Evolutionary conservation across 2,113 vertebrate species (phyloP).

Genomic region (Forbesichthys agassizii): DNA sequence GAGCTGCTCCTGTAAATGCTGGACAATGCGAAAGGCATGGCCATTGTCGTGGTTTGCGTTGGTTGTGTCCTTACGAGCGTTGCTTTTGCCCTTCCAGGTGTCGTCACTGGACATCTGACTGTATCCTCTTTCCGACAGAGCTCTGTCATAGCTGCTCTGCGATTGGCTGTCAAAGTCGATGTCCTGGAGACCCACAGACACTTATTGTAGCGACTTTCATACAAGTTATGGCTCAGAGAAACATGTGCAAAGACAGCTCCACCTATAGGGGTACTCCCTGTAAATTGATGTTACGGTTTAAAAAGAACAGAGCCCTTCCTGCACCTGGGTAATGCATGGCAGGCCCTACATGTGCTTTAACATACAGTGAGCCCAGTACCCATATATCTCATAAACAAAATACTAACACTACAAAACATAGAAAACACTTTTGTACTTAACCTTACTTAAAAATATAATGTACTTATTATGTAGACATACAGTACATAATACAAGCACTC

Average conservation of each 20-base stretch:
- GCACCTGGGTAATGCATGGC: no score
- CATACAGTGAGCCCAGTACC: background rate
- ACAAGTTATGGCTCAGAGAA: slow-evolving; percentile 1
- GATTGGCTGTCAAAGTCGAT: slow-evolving; percentile 91
- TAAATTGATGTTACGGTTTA: no score
- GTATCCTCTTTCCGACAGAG: slow-evolving; percentile 91
- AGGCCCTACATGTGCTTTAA: no score
- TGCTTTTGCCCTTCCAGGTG: slow-evolving; percentile 88
- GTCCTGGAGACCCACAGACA: slow-evolving; percentile 77
- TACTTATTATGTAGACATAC: no score
- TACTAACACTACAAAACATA: background rate
- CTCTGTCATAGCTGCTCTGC: slow-evolving; percentile 92
- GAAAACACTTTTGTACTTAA: background rate
- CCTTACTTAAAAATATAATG: no score
- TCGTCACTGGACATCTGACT: slow-evolving; percentile 97
- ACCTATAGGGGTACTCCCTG: no score
- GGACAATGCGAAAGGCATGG: no score
- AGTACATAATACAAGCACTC: no score
- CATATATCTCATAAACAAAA: background rate
- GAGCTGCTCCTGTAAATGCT: no score
- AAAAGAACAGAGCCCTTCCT: no score
- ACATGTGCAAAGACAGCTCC: background rate
- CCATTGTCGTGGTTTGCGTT: background rate
- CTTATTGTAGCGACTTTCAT: background rate
- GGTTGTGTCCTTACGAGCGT: slow-evolving; percentile 67